These are phyloP conservation scores for Hylia prasina DNA, from an alignment of 2,113 vertebrate species.

Conservation along the genomic window DNA sequence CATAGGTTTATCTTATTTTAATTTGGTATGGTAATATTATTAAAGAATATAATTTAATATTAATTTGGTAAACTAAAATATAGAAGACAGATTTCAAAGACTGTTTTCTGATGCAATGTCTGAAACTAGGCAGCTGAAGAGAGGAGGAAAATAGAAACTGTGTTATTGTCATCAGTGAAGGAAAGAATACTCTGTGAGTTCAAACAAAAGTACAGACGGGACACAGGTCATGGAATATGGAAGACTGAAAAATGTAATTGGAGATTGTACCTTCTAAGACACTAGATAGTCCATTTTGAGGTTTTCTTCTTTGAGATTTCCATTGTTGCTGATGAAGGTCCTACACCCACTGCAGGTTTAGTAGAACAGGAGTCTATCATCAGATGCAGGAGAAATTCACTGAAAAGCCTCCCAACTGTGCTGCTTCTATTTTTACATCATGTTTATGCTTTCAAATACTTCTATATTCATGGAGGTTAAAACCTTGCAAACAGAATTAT, in stretches of 20 bases:
- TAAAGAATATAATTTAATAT: background rate
- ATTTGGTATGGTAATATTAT: background rate
- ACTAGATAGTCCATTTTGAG: background rate
- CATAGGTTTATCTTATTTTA: background rate
- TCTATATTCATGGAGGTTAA: background rate
- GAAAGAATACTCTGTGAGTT: background rate
- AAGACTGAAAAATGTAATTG: background rate
- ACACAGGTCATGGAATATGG: background rate
- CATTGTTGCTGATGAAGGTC: background rate
- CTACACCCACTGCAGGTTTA: background rate
- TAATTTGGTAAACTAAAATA: background rate
- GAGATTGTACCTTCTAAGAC: background rate
- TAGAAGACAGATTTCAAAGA: background rate
- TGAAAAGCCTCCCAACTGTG: background rate
- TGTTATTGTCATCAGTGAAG: background rate
- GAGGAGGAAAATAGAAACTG: background rate
- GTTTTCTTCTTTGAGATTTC: background rate
- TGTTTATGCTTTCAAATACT: background rate
- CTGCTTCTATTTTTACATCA: background rate
- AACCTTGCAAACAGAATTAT: background rate
- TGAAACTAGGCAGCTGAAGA: background rate
- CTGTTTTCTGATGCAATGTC: background rate
- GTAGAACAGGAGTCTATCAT: background rate
- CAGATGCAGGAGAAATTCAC: background rate
- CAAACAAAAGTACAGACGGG: rapidly evolving